Base-by-base conservation (phyloP, 2,888 invertebrate genomes). In the Germaria angustata region DNA sequence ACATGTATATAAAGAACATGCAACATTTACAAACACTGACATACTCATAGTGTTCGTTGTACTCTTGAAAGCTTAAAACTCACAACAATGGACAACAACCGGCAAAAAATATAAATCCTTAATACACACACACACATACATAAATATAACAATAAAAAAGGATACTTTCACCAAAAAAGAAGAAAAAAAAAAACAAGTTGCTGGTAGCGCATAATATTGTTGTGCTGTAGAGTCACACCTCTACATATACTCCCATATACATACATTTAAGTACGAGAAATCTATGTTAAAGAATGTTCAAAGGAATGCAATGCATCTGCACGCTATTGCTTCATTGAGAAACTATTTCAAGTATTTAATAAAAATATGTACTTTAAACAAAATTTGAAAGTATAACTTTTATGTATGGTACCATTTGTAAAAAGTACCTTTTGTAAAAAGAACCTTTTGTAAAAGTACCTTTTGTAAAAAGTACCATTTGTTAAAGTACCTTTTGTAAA, bases 51-150 rank as follows among this genome's bases (percentile, higher is more conserved):
- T 61, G 28, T 66, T 66, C 32, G 39, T 59, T 32, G 13, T 49
- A 59, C 66, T 68, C 63, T 15, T 44, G 20, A 57, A 76, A 80
- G 77, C 72, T 81, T 81, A 72, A 81, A 77, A 81, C 72, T 81
- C 66, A 78, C 73, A 78, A 78, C 81, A 81, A 81, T 78, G 78
- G 78, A 78, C 72, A 77, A 77, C 46, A 75, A 46, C 46, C 55
- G 55, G 55, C 81, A 78, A 55, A 72, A 53, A 78, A 69, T 55
- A 81, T 78, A 78, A 78, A 81, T 78, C 72, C 72, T 68, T 65
- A 59, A 71, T 17, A 87, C 84, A 87, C 84, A 87, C 85, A 86
- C 11, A 65, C 86, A 86, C 87, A 86, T 77, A 85, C 81, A 84
- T 28, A 57, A n/a, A 32, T 13, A 65, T 22, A 49, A 46, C 44